Evolutionary conservation across 2,888 invertebrate genomes (phyloP), one percentile per base, ranked within the genome.

Genomic region (Gymnosoma rotundatum): DNA sequence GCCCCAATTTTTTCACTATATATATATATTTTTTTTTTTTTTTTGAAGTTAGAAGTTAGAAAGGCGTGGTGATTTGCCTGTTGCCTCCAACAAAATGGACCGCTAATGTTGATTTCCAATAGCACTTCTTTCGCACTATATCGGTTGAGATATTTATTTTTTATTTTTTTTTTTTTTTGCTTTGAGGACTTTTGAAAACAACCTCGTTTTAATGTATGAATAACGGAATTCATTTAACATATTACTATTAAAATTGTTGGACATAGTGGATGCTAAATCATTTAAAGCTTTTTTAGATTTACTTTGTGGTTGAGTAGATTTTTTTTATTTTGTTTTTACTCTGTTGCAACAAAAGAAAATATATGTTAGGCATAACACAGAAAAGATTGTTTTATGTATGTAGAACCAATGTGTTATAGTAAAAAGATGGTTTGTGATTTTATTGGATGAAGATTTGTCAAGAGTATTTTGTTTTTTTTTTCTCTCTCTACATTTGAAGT

Each of bases 221-320:
- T 56, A 64, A 56, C 32, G 25, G 16, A 63, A 73, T 73, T 63
- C 14, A 52, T 50, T 42, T 32, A 5, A 32, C 7, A 10, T 56
- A 32, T 48, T 10, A 20, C 16, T 61, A 50, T 72, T 72, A 61
- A 20, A 36, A 50, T 61, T 54, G 32, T 61, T 61, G 20, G 32
- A 45, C 50, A n/a, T 70, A 76, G 70, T 70, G 66, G 84, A 84
- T 84, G 81, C 78, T 76, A 83, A 80, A 84, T 81, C 74, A 74
- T 84, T 84, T 81, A 84, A 74, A 84, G 81, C 78, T 74, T 84
- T 84, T 32, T 78, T 70, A 81, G 70, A 84, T 78, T 74, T 74
- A 78, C 69, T 78, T 84, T 81, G 81, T 74, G 81, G 81, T 81
- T 81, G 78, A 81, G 73, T 74, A 84, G 84, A 84, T 81, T 84